phyloP scores from a whole-genome alignment of 2,113 vertebrate genomes.

The Triplophysa dalaica region DNA sequence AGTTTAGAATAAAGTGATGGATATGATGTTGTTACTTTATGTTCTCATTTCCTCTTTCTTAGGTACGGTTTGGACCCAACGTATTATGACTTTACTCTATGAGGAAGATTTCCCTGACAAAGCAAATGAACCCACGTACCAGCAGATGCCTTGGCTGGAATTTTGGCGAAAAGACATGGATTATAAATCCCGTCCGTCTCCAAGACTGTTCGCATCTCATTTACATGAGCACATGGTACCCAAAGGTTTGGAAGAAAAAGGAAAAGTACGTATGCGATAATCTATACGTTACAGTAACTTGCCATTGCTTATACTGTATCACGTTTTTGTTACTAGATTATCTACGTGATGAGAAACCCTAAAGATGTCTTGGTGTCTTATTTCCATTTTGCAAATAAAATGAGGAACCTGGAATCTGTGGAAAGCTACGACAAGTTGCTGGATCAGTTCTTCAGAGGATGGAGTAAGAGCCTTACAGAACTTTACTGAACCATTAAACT shows the following conservation, averaged over 20 bases:
- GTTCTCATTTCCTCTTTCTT: not conserved
- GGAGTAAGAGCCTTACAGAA: constrained; percentile 39
- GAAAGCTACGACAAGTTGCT: constrained; percentile 47
- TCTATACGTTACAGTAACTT: too few relatives aligned
- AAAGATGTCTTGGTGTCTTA: constrained; percentile 71
- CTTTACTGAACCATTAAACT: not conserved
- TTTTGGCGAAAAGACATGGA: not conserved
- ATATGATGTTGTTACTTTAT: not conserved
- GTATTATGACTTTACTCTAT: constrained; percentile 52
- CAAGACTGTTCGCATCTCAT: constrained; percentile 59
- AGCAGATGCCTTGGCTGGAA: constrained; percentile 60
- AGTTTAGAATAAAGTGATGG: too few relatives aligned
- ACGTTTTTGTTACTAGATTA: constrained; percentile 59
- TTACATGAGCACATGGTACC: constrained; percentile 50
- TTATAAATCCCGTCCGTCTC: constrained; percentile 43
- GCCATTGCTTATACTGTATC: not conserved
- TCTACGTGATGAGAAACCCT: constrained; percentile 72
- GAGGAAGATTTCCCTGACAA: constrained; percentile 47
- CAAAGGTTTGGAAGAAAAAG: constrained; percentile 29
- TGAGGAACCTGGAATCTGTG: constrained; percentile 35
- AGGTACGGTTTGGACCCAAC: constrained; percentile 61
- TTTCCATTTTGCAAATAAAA: constrained; percentile 64
- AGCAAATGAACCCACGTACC: not conserved
- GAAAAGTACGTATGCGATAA: constrained; percentile 39
- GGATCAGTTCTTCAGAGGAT: constrained; percentile 52